phyloP scores from a whole-genome alignment of 2,113 vertebrate species.

The Melospiza georgiana region DNA sequence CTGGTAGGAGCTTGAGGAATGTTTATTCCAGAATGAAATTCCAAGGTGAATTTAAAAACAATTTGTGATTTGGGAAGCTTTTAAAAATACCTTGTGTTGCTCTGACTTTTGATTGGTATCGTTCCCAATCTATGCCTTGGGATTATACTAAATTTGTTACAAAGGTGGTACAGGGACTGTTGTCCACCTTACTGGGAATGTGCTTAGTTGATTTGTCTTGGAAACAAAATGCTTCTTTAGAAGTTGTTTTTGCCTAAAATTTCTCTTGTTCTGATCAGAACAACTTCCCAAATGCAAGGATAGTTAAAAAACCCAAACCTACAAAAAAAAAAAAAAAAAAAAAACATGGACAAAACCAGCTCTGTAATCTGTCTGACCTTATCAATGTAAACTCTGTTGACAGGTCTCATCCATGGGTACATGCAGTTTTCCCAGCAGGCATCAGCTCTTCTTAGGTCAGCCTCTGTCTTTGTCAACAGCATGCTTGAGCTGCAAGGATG shows the following conservation, averaged over 20 bases:
- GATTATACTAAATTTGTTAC: not conserved
- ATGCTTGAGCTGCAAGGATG: not conserved
- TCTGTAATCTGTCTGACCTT: slow-evolving; percentile 29
- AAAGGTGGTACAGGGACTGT: not conserved
- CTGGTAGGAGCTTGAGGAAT: not conserved
- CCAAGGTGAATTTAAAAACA: not conserved
- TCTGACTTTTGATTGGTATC: not conserved
- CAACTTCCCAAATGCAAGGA: not conserved
- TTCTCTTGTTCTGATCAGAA: not conserved
- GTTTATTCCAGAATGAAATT: not conserved
- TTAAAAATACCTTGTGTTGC: not conserved
- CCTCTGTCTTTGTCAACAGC: not conserved
- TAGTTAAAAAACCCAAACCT: not conserved
- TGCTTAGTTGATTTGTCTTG: not conserved
- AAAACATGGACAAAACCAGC: not conserved
- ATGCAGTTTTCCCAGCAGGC: not conserved
- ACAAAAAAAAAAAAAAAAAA: not conserved
- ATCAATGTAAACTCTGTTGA: slow-evolving; percentile 32
- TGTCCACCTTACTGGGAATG: not conserved
- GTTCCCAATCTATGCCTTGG: not conserved
- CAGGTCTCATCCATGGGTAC: not conserved
- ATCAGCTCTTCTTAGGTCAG: not conserved
- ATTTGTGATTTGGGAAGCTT: not conserved
- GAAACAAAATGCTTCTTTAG: not conserved
- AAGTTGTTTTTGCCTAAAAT: not conserved